Percentiles rank a stretch among this genome's conserved stretches.
Conservation (phyloP, 2,888 invertebrate species). For the Ornithoptera alexandrae region DNA sequence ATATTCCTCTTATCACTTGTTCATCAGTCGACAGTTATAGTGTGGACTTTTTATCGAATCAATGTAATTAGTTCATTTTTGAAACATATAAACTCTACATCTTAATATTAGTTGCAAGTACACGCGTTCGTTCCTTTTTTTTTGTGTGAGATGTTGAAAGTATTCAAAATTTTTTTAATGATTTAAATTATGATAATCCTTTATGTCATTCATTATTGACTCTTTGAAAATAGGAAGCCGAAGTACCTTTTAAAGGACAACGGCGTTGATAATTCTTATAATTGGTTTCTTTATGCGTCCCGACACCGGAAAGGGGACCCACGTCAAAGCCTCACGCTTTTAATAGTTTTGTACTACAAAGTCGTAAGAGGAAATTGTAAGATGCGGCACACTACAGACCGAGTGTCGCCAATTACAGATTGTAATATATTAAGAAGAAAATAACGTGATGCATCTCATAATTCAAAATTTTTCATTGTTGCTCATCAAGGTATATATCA, state of each 20-base stretch:
- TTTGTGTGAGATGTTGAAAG: background rate
- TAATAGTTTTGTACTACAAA: constrained; percentile 70
- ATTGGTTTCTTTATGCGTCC: constrained; percentile 67
- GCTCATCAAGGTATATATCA: too few relatives aligned
- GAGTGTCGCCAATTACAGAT: constrained; percentile 55
- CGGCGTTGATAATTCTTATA: constrained; percentile 65
- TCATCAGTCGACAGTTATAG: background rate
- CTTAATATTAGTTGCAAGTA: background rate
- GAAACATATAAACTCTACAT: background rate
- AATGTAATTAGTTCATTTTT: background rate
- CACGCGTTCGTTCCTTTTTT: too few relatives aligned
- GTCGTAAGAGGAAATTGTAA: constrained; percentile 54
- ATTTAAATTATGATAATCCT: constrained; percentile 66
- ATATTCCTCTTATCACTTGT: background rate
- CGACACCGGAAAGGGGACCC: constrained; percentile 72
- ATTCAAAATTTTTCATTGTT: background rate
- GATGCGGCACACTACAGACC: constrained; percentile 50
- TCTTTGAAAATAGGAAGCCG: constrained; percentile 75
- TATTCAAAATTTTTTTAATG: constrained; percentile 40
- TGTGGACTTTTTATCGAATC: background rate
- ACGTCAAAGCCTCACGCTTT: constrained; percentile 62
- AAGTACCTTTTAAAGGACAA: constrained; percentile 53
- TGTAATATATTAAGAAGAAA: background rate
- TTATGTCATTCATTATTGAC: constrained; percentile 42
- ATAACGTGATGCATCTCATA: background rate